A percentile compares a stretch with the other conserved stretches of the same genome.
These are phyloP conservation scores for Crematogaster levior DNA, from an alignment of 2,888 invertebrate species.

Conservation along the genomic window DNA sequence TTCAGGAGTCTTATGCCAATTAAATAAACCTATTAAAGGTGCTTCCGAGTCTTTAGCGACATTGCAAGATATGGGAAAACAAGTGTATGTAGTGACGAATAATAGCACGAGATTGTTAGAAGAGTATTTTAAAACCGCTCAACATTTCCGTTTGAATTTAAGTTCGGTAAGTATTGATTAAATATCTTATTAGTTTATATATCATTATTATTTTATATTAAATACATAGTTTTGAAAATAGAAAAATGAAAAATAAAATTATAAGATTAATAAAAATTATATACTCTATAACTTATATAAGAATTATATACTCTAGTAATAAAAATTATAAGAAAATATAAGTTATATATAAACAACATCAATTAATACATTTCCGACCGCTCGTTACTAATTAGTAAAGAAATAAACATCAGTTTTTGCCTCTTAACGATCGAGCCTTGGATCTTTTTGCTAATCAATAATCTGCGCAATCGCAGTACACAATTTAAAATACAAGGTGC, in stretches of 20 bases:
- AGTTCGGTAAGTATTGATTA: constrained; percentile 71
- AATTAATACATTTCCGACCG: too few relatives aligned
- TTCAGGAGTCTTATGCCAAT: constrained; percentile 87
- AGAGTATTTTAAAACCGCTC: constrained; percentile 81
- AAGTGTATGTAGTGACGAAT: constrained; percentile 87
- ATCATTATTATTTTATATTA: background rate
- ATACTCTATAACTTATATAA: too few relatives aligned
- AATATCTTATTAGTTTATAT: background rate
- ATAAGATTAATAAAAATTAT: too few relatives aligned
- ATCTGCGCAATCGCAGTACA: too few relatives aligned
- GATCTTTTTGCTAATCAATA: too few relatives aligned
- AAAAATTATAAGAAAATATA: background rate
- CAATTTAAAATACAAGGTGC: too few relatives aligned
- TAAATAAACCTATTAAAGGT: constrained; percentile 83
- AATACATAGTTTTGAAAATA: too few relatives aligned
- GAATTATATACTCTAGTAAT: background rate
- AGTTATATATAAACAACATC: too few relatives aligned
- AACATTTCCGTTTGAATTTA: constrained; percentile 76
- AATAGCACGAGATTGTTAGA: constrained; percentile 84
- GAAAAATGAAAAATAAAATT: background rate
- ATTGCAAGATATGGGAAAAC: constrained; percentile 86
- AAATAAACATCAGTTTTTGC: too few relatives aligned
- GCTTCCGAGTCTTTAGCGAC: constrained; percentile 85
- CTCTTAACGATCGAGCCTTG: too few relatives aligned
- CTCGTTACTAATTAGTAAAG: too few relatives aligned